Conservation (phyloP, 2,797 vertebrate species). For the Sebastiscus tertius region DNA sequence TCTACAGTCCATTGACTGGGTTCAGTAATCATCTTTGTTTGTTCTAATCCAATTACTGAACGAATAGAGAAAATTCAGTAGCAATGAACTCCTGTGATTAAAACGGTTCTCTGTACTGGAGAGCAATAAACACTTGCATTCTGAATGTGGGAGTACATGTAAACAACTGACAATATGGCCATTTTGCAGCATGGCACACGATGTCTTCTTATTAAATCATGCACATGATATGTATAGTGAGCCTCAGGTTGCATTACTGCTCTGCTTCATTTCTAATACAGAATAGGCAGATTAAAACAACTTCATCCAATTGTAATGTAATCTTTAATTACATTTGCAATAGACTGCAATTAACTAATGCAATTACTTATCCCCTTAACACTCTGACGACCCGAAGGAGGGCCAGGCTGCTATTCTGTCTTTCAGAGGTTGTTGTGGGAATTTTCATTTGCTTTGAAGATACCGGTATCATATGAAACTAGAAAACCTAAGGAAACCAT, state of each 20-base stretch:
- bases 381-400: not conserved
- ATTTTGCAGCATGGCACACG: not conserved
- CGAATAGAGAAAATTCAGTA: constrained; percentile 20
- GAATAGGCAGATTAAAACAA: constrained; percentile 13
- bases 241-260: not conserved
- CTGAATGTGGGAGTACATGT: not conserved
- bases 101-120: constrained; percentile 3
- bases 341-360: constrained; percentile 46
- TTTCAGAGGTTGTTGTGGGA: not conserved
- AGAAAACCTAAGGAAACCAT: not conserved
- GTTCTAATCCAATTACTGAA: constrained; percentile 40
- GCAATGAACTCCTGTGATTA: constrained; percentile 32
- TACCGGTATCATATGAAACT: not conserved
- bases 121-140: constrained; percentile 4
- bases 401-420: not conserved
- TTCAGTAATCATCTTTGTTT: constrained; percentile 27
- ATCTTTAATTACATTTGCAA: constrained; percentile 41
- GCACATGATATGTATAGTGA: not conserved
- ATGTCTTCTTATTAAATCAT: constrained; percentile 10
- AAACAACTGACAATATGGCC: not conserved
- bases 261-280: constrained; percentile 16
- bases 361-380: constrained; percentile 25
- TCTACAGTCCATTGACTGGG: not conserved
- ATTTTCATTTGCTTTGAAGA: not conserved
- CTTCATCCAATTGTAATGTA: constrained; percentile 12